These are phyloP conservation scores for Euspilapteryx auroguttella DNA, from an alignment of 2,888 invertebrate species.

Conservation along the genomic window DNA sequence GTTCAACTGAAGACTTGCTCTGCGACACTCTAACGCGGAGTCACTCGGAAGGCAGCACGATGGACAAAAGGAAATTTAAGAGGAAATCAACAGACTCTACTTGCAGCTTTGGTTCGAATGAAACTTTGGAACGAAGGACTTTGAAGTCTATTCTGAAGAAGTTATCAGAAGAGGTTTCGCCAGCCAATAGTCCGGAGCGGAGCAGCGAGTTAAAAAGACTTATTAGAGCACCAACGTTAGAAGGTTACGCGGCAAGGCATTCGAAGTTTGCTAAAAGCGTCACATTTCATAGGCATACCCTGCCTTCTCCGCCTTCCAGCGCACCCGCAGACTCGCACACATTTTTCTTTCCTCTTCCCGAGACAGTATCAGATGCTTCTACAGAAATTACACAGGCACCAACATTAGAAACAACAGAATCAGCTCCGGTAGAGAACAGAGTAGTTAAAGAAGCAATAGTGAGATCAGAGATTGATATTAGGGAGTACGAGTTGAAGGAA, in stretches of 20 bases:
- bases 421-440: background rate
- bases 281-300: constrained; percentile 82
- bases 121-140: constrained; percentile 79
- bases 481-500: constrained; percentile 27
- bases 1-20: constrained; percentile 61
- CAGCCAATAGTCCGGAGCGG: constrained; percentile 42
- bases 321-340: constrained; percentile 29
- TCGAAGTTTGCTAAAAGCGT: constrained; percentile 88
- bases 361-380: constrained; percentile 12
- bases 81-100: constrained; percentile 40
- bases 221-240: constrained; percentile 80
- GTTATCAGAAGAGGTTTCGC: constrained; percentile 69
- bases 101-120: constrained; percentile 64
- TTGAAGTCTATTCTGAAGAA: constrained; percentile 86
- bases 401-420: constrained; percentile 6
- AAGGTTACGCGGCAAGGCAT: constrained; percentile 87
- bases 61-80: constrained; percentile 60
- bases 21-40: constrained; percentile 70
- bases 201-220: constrained; percentile 67
- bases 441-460: background rate
- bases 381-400: constrained; percentile 17
- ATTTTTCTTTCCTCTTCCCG: constrained; percentile 37
- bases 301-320: constrained; percentile 76
- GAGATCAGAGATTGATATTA: constrained; percentile 11
- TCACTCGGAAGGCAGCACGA: constrained; percentile 80